Conservation (phyloP, 2,888 invertebrate species). For the Acronicta alni region DNA sequence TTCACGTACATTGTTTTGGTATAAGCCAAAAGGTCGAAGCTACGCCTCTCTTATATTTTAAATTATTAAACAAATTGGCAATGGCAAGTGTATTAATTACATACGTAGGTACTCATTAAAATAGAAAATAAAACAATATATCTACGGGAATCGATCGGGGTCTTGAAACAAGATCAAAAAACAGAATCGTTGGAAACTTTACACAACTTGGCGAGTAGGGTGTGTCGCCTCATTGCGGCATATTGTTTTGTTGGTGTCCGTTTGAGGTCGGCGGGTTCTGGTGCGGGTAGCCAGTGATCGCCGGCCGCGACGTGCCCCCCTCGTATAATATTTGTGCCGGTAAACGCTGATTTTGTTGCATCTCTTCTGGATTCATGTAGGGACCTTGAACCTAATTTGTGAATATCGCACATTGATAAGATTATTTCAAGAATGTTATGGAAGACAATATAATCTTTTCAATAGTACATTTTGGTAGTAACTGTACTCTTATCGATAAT, state of each 20-base stretch:
- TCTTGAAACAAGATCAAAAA: too few relatives aligned
- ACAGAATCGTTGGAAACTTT: too few relatives aligned
- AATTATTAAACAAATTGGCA: conserved; percentile 43
- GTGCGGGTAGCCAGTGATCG: conserved; percentile 51
- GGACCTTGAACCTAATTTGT: conserved; percentile 65
- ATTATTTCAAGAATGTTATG: background rate
- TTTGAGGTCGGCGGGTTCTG: conserved; percentile 44
- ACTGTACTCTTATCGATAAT: too few relatives aligned
- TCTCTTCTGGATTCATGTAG: conserved; percentile 66
- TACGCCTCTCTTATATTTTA: conserved; percentile 28
- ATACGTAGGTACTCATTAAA: conserved; percentile 25
- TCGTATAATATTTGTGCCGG: conserved; percentile 70
- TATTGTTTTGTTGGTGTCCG: conserved; percentile 58
- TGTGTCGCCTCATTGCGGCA: conserved; percentile 62
- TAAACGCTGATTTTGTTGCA: conserved; percentile 61
- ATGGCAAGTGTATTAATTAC: conserved; percentile 33
- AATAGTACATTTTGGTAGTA: too few relatives aligned
- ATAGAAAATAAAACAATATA: conserved; percentile 21
- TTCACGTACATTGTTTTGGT: conserved; percentile 20
- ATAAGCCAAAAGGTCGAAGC: conserved; percentile 25
- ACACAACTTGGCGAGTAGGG: too few relatives aligned
- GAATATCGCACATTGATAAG: background rate
- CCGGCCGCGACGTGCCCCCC: conserved; percentile 39
- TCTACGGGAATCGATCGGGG: conserved; percentile 8
- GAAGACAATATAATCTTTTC: too few relatives aligned